Percentiles rank a stretch among this genome's conserved stretches.
phyloP scores from a whole-genome alignment of 1,140 invertebrate species.

The Bilobella aurantiaca region DNA sequence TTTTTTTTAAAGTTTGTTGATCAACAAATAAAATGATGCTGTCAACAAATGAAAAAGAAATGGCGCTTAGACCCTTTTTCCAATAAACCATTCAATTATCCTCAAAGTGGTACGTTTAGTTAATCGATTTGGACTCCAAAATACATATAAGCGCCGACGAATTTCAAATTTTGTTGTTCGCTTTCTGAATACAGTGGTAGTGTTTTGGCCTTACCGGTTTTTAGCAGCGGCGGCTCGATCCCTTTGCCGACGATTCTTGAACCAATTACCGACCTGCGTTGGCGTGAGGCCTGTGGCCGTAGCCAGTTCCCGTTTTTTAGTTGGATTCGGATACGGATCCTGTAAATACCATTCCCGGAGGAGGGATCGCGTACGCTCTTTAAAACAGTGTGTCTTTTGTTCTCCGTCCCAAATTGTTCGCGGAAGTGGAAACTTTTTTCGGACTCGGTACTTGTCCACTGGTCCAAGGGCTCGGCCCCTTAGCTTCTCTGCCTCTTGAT shows the following conservation, averaged over 20 bases:
- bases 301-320: slow-evolving; percentile 95
- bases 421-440: slow-evolving; percentile 96
- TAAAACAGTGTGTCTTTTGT: slow-evolving; percentile 99
- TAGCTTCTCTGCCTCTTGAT: slow-evolving; percentile 93
- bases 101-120: too few relatives aligned
- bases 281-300: slow-evolving; percentile 94
- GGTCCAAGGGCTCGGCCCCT: slow-evolving; percentile 90
- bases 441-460: slow-evolving; percentile 97
- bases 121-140: too few relatives aligned
- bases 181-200: too few relatives aligned
- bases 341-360: slow-evolving; percentile 97
- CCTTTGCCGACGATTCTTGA: slow-evolving; percentile 95
- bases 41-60: too few relatives aligned
- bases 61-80: too few relatives aligned
- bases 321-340: slow-evolving; percentile 83
- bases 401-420: slow-evolving; percentile 99
- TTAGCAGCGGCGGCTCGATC: slow-evolving; percentile 98
- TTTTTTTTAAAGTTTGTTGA: too few relatives aligned
- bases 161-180: too few relatives aligned
- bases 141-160: too few relatives aligned
- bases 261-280: slow-evolving; percentile 99
- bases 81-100: too few relatives aligned
- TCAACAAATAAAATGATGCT: too few relatives aligned
- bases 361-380: slow-evolving; percentile 89
- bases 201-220: slow-evolving; percentile 90